A percentile compares a stretch with the other conserved stretches of the same genome.
Conservation (phyloP, 2,888 invertebrate genomes). For the Calephelis perditalis region DNA sequence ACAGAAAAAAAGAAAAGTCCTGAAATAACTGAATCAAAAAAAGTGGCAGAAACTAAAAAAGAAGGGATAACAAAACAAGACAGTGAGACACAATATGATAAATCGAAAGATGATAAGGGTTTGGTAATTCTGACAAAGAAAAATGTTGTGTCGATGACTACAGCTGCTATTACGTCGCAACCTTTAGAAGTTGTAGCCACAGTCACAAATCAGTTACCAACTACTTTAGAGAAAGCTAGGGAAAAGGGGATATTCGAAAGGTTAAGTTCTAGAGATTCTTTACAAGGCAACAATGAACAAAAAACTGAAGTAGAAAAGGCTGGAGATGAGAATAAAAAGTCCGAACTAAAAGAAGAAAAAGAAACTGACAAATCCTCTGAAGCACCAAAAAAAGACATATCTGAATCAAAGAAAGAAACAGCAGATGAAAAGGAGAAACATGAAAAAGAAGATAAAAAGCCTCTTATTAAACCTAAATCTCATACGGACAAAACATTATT, state of each 20-base stretch:
- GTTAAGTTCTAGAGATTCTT: slow-evolving; percentile 65
- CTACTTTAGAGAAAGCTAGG: slow-evolving; percentile 68
- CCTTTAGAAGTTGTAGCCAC: slow-evolving; percentile 75
- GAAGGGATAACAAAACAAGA: slow-evolving; percentile 60
- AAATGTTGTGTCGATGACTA: slow-evolving; percentile 77
- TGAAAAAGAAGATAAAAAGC: slow-evolving; percentile 50
- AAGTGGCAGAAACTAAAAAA: slow-evolving; percentile 18
- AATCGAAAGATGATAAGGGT: slow-evolving; percentile 56
- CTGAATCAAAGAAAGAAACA: background rate
- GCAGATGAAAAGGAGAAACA: slow-evolving; percentile 35
- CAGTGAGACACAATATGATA: slow-evolving; percentile 70
- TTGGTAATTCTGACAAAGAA: slow-evolving; percentile 68
- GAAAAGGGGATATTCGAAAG: slow-evolving; percentile 70
- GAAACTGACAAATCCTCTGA: background rate
- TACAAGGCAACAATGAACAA: slow-evolving; percentile 55
- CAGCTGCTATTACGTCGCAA: slow-evolving; percentile 77
- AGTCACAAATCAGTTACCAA: slow-evolving; percentile 73
- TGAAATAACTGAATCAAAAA: slow-evolving; percentile 20
- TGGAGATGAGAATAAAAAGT: slow-evolving; percentile 40
- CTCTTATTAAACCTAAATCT: slow-evolving; percentile 38
- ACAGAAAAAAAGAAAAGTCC: slow-evolving; percentile 3
- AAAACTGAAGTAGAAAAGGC: slow-evolving; percentile 41
- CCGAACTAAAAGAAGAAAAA: slow-evolving; percentile 27
- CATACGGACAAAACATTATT: slow-evolving; percentile 40
- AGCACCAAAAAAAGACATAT: background rate